Evolutionary conservation across 2,797 vertebrate genomes (phyloP), one percentile per base, ranked within the genome.

Genomic region (Pachyuromys duprasi): DNA sequence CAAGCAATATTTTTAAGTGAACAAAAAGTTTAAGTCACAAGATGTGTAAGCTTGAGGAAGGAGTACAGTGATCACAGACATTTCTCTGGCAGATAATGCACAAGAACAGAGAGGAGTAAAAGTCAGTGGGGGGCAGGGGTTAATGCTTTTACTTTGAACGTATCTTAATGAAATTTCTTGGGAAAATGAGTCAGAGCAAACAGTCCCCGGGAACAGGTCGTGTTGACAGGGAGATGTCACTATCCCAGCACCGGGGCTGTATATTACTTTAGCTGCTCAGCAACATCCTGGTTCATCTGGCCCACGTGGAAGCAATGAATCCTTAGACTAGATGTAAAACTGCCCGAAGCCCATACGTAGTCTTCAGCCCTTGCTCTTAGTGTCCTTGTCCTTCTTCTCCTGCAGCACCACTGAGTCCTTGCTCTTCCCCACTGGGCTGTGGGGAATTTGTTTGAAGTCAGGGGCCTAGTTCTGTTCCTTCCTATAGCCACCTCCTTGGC

Each of bases 121-220:
- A 93, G 93, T 88, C 92, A 80, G 76, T 11, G 36, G 84, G 80
- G 55, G 14, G 55, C 14, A n/a, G 84, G 76, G 57, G 3, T 76
- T 42, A 89, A 78, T 5, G 53, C 60, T 86, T 83, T 90, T 55
- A 76, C 91, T 96, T 96, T 94, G 91, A 97, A 95, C 57, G 79
- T 63, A 13, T 5, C 72, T 95, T 95, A 92, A 96, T 97, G 90
- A 95, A 95, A 96, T 97, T 97, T 97, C 91, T 94, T 65, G 84
- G 95, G 82, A 86, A 95, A 94, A 97, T 94, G 88, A 96, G 97
- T 94, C 83, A 97, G 94, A 96, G 87, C 45, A 8, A 90, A 76
- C 20, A 84, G 92, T 91, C 20, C 83, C 67, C 57, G 53, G 33
- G 20, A 72, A 53, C 20, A 86, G 45, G 17, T n/a, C 8, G 33